Base-by-base conservation (phyloP, 2,797 vertebrate species). In the Agapornis canus region DNA sequence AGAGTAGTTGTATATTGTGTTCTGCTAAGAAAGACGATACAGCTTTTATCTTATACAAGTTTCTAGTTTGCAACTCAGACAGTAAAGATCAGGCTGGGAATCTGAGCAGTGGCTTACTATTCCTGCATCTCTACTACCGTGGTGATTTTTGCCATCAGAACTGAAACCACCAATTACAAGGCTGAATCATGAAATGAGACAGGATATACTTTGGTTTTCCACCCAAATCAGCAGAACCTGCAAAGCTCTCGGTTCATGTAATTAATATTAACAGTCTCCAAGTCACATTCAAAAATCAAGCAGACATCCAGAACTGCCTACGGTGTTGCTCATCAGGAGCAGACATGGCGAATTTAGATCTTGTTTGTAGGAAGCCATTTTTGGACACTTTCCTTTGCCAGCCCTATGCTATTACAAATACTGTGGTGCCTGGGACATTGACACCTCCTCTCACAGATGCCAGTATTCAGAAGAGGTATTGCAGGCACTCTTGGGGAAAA, bases 91-190 rank as follows among this genome's bases (percentile, higher is more conserved):
- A 83, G 61, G 18, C 86, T 93, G 83, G 70, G 51, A 95, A 92
- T 90, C 59, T 92, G 82, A 82, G 61, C 75, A 82, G 72, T 2
- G 1, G 37, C 52, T 81, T 87, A 32, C 35, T 93, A 57, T 87
- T 95, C 63, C 76, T 61, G 65, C 61, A 69, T 71, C 76, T 89
- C 57, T 91, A 77, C 65, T 92, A 14, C 82, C 59, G 56, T 51
- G 71, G 61, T 85, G 82, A 93, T 92, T 93, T 92, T 78, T 93
- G 70, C 84, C 43, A 69, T 88, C 73, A 84, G 59, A 90, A 91
- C 26, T 56, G 54, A 92, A 94, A 56, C 37, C 51, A 52, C 26
- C 43, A 49, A 31, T 92, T 91, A 70, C 0, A 2, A n/a, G 63
- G 19, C 56, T 91, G 77, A 92, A 82, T 83, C 37, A 45, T 42